Evolutionary conservation across 2,113 vertebrate genomes (phyloP).

Genomic region (Lates calcarifer): DNA sequence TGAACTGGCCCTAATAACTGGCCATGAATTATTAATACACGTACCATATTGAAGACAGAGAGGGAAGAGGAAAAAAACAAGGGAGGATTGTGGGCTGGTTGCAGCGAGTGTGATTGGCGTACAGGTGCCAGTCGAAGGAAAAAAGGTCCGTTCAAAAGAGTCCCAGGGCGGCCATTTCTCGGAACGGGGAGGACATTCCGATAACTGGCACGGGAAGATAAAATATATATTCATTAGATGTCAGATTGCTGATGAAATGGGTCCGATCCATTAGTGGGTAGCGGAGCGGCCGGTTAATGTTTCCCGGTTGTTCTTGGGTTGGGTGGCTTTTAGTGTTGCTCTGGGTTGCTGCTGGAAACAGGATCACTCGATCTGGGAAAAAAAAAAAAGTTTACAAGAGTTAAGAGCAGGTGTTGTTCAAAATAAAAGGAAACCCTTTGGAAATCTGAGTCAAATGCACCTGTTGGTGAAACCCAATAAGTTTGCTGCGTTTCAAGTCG

Average conservation of each 20-base stretch:
- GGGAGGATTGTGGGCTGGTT: constrained; percentile 68
- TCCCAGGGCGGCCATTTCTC: constrained; percentile 88
- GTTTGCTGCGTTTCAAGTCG: constrained; percentile 42
- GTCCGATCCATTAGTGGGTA: constrained; percentile 88
- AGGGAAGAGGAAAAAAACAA: constrained; percentile 75
- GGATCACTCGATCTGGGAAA: constrained; percentile 70
- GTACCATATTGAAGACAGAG: constrained; percentile 86
- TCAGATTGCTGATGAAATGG: constrained; percentile 91
- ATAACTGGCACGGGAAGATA: constrained; percentile 89
- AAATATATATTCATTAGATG: constrained; percentile 92
- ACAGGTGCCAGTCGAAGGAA: constrained; percentile 84
- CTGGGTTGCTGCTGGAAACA: constrained; percentile 75
- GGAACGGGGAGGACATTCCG: constrained; percentile 88
- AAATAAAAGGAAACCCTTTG: constrained; percentile 60
- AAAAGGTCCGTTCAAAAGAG: constrained; percentile 83
- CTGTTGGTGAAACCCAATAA: constrained; percentile 75
- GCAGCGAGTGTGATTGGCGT: constrained; percentile 80
- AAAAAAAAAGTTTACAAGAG: constrained; percentile 53
- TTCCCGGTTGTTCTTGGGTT: constrained; percentile 85
- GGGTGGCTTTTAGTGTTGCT: constrained; percentile 84
- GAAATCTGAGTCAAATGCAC: constrained; percentile 71
- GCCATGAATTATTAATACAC: constrained; percentile 90
- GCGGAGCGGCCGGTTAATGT: constrained; percentile 84
- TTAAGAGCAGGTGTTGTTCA: constrained; percentile 71
- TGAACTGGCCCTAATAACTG: constrained; percentile 90